These are phyloP conservation scores for Lysiphlebus fabarum DNA, from an alignment of 1,140 invertebrate genomes.

Conservation along the genomic window DNA sequence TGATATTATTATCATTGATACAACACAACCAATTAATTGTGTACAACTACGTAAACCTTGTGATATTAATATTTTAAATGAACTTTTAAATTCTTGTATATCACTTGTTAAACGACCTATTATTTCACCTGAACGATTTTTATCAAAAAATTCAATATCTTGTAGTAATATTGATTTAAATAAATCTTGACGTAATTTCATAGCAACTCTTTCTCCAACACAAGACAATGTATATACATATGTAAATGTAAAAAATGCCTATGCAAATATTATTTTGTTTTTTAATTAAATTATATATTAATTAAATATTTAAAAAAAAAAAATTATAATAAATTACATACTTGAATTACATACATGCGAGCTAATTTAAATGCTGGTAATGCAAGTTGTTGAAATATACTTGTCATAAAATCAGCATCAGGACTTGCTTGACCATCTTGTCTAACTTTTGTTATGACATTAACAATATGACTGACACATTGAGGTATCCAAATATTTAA, in stretches of 20 bases:
- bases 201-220: conserved; percentile 83
- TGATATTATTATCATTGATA: conserved; percentile 78
- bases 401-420: conserved; percentile 23
- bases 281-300: conserved; percentile 4
- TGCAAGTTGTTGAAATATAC: conserved; percentile 64
- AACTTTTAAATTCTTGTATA: conserved; percentile 95
- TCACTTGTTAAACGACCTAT: conserved; percentile 87
- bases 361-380: conserved; percentile 66
- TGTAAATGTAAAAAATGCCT: conserved; percentile 79
- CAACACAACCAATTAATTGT: conserved; percentile 78
- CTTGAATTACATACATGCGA: conserved; percentile 68
- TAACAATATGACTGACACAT: conserved; percentile 72
- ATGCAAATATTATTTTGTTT: background rate
- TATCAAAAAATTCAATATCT: conserved; percentile 90
- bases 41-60: conserved; percentile 81
- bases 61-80: conserved; percentile 87
- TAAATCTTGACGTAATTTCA: conserved; percentile 73
- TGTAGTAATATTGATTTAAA: conserved; percentile 83
- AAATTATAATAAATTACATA: conserved; percentile 41
- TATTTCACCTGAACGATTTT: conserved; percentile 85
- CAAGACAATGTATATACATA: conserved; percentile 84
- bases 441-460: conserved; percentile 64
- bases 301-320: conserved; percentile 9
- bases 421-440: conserved; percentile 44
- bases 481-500: conserved; percentile 81